Conservation (phyloP, 2,888 invertebrate species). For the Phortica okadai region DNA sequence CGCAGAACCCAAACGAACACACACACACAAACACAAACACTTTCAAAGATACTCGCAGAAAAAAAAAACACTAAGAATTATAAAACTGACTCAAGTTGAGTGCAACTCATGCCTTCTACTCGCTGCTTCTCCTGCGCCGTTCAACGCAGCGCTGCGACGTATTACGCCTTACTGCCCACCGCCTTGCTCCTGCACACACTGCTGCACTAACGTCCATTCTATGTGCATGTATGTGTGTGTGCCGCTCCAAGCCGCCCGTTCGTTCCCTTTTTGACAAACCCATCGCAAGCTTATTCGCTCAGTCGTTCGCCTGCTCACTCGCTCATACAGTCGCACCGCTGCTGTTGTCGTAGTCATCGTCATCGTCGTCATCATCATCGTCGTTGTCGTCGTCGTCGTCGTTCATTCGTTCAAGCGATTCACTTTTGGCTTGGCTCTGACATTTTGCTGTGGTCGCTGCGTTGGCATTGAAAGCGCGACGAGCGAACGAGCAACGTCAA, state of each 20-base stretch:
- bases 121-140: neutral
- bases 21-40: neutral
- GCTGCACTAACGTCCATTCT: neutral
- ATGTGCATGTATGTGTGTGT: too few relatives aligned
- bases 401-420: conserved; percentile 28
- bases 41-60: neutral
- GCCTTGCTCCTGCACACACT: neutral
- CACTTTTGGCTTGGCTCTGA: conserved; percentile 50
- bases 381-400: conserved; percentile 34
- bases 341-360: conserved; percentile 24
- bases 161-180: neutral
- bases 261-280: neutral
- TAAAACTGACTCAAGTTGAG: conserved; percentile 17
- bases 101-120: conserved; percentile 26
- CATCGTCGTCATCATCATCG: conserved; percentile 32
- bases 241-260: neutral
- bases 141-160: neutral
- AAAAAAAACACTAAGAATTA: neutral
- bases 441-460: conserved; percentile 55
- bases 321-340: conserved; percentile 31
- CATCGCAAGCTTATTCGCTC: conserved; percentile 11
- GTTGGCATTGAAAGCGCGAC: conserved; percentile 72
- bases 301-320: conserved; percentile 3
- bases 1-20: conserved; percentile 5
- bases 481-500: conserved; percentile 64